Base-by-base conservation (phyloP, 2,797 vertebrate species). In the Leptodactylus fallax region DNA sequence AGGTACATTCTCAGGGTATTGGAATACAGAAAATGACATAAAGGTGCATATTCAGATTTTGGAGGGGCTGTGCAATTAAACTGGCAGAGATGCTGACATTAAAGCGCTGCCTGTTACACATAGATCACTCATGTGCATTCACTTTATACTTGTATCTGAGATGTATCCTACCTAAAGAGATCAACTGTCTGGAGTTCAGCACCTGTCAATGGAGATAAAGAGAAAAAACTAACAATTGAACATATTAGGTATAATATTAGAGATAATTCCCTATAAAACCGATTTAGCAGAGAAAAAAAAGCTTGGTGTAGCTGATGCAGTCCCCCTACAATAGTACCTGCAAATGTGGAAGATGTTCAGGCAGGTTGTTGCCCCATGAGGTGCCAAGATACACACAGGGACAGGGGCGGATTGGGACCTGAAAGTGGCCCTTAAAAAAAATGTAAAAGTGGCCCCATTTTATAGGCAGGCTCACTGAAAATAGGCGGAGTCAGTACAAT, bases 61-160 rank as follows among this genome's bases (percentile, higher is more conserved):
- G 72, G 7, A 71, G 72, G 51, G 55, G 19, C 13, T 45, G 53
- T 17, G 58, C 58, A 79, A 80, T 88, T 85, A 80, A 17, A 58
- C 49, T 84, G 36, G 71, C 27, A 67, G 49, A 12, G 45, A 56
- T 17, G 36, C 47, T 78, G 71, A 83, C 71, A 87, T 56, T 67
- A 67, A 51, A 79, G 21, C 55, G 61, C 55, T 25, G 7, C 78
- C 19, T 58, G 53, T 58, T 84, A 80, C 65, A 25, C 81, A 80
- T 72, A 71, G 87, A 88, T 85, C 82, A 84, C 27, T 79, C 47
- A 72, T 71, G 82, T 84, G 47, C 47, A 69, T 47, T 53, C 9
- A 80, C 63, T 58, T 53, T 74, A 49, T 71, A 56, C 17, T 78
- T 55, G 16, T 47, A 23, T n/a, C 80, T 87, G 60, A 87, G 55